Evolutionary conservation across 2,797 vertebrate genomes (phyloP).

Genomic region (Champsocephalus esox): DNA sequence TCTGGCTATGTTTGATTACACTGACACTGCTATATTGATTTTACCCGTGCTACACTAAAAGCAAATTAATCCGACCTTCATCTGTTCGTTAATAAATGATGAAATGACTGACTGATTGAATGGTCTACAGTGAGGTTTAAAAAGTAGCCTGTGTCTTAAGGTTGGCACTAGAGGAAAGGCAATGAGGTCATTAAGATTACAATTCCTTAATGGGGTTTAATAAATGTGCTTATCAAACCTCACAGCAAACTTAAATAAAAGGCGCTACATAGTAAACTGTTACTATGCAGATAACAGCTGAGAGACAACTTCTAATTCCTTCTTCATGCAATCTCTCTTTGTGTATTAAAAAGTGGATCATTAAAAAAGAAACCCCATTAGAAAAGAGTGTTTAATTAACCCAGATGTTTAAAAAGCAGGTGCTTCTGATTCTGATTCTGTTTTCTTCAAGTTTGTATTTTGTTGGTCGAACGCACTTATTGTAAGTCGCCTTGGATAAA

Average conservation of each 20-base stretch:
- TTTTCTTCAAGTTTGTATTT: too few species aligned
- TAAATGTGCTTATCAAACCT: conserved; percentile 38
- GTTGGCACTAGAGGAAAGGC: not conserved
- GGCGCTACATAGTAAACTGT: not conserved
- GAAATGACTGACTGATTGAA: too few species aligned
- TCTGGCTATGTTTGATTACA: too few species aligned
- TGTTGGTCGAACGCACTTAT: too few species aligned
- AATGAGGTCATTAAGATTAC: conserved; percentile 17
- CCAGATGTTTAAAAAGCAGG: not conserved
- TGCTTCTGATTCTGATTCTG: not conserved
- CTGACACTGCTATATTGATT: too few species aligned
- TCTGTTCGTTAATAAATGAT: too few species aligned
- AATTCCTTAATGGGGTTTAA: not conserved
- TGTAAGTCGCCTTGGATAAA: too few species aligned
- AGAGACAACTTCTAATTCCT: conserved; percentile 23
- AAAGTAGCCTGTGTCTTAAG: not conserved
- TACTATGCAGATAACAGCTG: conserved; percentile 6
- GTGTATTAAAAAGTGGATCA: conserved; percentile 14
- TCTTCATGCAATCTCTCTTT: conserved; percentile 29
- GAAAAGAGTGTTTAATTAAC: conserved; percentile 14
- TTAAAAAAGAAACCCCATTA: conserved; percentile 10
- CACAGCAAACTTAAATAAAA: conserved; percentile 1
- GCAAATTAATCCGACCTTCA: too few species aligned
- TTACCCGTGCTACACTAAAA: too few species aligned
- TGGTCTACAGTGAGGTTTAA: not conserved